These are phyloP conservation scores for Oscheius sp. DNA, from an alignment of 2,888 invertebrate genomes.

Conservation along the genomic window DNA sequence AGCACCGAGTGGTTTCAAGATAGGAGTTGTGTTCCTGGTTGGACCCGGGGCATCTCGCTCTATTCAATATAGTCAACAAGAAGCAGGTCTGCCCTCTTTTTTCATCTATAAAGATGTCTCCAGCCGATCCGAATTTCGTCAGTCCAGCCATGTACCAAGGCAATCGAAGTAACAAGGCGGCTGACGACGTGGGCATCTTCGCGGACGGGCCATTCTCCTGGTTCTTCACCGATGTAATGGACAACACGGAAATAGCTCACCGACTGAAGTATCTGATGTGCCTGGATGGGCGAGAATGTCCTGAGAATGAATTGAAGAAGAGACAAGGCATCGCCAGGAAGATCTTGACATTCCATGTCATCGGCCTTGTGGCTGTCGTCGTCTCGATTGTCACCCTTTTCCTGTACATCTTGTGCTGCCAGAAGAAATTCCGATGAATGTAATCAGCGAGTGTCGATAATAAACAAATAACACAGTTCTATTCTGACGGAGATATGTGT, in stretches of 20 bases:
- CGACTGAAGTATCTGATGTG: constrained; percentile 1
- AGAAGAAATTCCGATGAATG: no score
- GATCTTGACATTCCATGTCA: no score
- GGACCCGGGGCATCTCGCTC: neutral
- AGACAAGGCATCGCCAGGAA: no score
- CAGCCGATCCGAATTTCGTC: neutral
- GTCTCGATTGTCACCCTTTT: no score
- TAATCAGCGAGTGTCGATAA: no score
- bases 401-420: no score
- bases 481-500: no score
- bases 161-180: neutral
- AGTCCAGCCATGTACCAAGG: neutral
- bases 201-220: neutral
- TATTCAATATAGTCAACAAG: neutral
- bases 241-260: neutral
- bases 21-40: neutral
- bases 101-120: no score
- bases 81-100: neutral
- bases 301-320: no score
- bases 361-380: no score
- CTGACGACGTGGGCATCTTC: neutral
- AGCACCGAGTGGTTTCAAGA: neutral
- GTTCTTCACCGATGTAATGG: neutral
- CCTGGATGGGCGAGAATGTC: neutral
- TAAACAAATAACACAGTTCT: no score